Percentiles rank a stretch among this genome's conserved stretches.
Evolutionary conservation across 2,113 vertebrate genomes (phyloP).

Genomic region (Microtus ochrogaster): DNA sequence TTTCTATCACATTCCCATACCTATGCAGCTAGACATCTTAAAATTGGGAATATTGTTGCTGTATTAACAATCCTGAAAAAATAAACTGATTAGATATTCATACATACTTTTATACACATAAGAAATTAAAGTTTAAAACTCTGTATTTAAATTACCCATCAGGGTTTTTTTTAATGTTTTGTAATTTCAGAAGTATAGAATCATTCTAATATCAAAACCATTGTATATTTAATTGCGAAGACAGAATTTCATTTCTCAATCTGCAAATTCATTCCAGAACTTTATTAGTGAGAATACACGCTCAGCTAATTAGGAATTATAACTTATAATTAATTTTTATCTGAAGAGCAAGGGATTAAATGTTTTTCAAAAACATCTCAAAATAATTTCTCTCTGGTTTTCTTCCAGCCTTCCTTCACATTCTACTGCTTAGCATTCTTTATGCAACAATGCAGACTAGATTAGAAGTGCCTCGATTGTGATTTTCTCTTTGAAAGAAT

Average conservation of each 20-base stretch:
- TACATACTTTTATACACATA: background rate
- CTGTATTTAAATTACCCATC: background rate
- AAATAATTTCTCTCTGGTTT: constrained; percentile 77
- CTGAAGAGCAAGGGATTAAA: constrained; percentile 76
- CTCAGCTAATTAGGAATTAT: constrained; percentile 75
- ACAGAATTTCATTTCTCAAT: constrained; percentile 34
- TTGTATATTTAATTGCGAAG: constrained; percentile 10
- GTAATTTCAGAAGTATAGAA: background rate
- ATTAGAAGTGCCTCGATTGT: constrained; percentile 83
- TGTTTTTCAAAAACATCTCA: constrained; percentile 74
- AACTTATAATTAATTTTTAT: constrained; percentile 77
- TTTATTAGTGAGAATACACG: constrained; percentile 59
- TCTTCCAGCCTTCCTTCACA: constrained; percentile 66
- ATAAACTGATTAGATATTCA: background rate
- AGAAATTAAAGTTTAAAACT: constrained; percentile 1
- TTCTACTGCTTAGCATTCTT: constrained; percentile 84
- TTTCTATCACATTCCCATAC: background rate
- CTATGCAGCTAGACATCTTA: background rate
- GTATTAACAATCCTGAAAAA: background rate
- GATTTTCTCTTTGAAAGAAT: constrained; percentile 86
- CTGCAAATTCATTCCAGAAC: constrained; percentile 55
- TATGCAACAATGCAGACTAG: constrained; percentile 85
- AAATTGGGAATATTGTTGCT: constrained; percentile 27
- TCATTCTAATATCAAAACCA: background rate
- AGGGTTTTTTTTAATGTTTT: background rate